phyloP scores from a whole-genome alignment of 2,113 vertebrate genomes.

The Gorsachius goisagi region DNA sequence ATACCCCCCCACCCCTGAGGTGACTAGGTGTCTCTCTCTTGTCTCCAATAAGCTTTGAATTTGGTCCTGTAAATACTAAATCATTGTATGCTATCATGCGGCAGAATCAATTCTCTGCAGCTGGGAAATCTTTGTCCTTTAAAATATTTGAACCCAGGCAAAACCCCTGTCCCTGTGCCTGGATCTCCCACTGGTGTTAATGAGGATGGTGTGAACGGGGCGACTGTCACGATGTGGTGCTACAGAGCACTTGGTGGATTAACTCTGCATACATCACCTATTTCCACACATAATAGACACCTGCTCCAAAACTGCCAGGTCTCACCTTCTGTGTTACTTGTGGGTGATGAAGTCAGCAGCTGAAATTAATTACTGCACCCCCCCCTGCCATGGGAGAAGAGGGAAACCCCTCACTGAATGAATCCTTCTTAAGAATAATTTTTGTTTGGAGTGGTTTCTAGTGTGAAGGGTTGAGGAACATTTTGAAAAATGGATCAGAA shows the following conservation, averaged over 20 bases:
- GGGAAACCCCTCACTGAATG: background rate
- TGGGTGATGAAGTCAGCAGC: background rate
- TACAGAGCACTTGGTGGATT: background rate
- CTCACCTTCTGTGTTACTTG: constrained; percentile 19
- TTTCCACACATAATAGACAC: constrained; percentile 41
- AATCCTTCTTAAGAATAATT: background rate
- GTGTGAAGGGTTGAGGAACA: background rate
- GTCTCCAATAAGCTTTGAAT: background rate
- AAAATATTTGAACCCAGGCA: background rate
- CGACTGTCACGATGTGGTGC: constrained; percentile 1
- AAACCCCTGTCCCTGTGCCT: background rate
- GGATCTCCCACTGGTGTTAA: background rate
- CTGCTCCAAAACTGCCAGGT: constrained; percentile 2
- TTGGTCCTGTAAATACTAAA: background rate
- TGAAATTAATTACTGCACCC: background rate
- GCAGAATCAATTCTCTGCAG: background rate
- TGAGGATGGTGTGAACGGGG: background rate
- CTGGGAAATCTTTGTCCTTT: background rate
- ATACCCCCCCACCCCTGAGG: background rate
- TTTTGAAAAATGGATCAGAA: background rate
- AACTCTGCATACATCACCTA: background rate
- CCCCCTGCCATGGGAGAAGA: background rate
- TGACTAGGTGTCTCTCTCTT: background rate
- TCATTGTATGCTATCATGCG: background rate
- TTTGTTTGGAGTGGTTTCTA: background rate